Evolutionary conservation across 2,113 vertebrate species (phyloP).

Genomic region (Pelmatolapia mariae): DNA sequence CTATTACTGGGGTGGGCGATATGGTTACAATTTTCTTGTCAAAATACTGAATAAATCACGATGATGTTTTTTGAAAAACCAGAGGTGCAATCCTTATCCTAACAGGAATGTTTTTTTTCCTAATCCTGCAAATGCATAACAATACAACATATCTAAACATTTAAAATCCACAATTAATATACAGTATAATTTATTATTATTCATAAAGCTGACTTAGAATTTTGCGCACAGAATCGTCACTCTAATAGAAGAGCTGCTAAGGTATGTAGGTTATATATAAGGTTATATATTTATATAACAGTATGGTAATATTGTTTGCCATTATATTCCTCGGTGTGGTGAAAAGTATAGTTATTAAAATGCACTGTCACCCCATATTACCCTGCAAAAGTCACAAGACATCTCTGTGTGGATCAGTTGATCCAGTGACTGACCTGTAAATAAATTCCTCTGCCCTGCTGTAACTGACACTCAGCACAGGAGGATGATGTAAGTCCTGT

Average conservation of each 20-base stretch:
- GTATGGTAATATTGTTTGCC: no score
- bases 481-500: conserved; percentile 52
- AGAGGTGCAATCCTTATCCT: background rate
- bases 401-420: background rate
- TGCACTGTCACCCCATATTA: conserved; percentile 1
- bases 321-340: background rate
- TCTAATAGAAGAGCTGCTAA: background rate
- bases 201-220: background rate
- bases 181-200: background rate
- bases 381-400: background rate
- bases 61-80: background rate
- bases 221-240: background rate
- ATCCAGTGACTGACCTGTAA: conserved; percentile 60
- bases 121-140: background rate
- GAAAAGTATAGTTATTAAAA: background rate
- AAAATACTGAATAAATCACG: background rate
- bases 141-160: background rate
- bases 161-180: background rate
- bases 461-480: conserved; percentile 51
- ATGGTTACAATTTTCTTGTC: background rate
- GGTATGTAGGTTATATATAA: background rate
- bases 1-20: accelerated
- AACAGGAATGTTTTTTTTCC: background rate
- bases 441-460: conserved; percentile 58
- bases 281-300: background rate